Conservation (phyloP, 2,113 vertebrate genomes). For the Mugil cephalus region DNA sequence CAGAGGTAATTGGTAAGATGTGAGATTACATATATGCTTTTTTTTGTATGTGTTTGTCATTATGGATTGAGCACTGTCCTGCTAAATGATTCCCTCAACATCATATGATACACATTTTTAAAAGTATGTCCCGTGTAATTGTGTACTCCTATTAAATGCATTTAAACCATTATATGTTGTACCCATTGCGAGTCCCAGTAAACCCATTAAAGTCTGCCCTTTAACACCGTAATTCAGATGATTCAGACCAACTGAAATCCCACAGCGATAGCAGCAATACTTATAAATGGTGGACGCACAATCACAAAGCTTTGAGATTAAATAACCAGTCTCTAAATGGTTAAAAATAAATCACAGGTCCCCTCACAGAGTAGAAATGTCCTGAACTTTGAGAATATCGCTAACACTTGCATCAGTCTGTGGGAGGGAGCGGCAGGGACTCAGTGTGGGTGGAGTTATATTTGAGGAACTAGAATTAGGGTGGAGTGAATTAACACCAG, state of each 20-base stretch:
- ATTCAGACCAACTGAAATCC: conserved; percentile 15
- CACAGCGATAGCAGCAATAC: too few relatives aligned
- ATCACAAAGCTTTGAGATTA: background rate
- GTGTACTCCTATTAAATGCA: background rate
- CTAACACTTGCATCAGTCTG: conserved; percentile 63
- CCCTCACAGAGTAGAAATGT: background rate
- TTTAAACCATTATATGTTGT: background rate
- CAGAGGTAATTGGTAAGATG: conserved; percentile 6
- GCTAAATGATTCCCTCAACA: background rate
- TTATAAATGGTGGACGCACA: background rate
- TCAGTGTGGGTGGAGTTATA: conserved; percentile 32
- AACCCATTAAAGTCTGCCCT: background rate
- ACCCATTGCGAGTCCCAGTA: background rate
- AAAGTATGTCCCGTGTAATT: background rate
- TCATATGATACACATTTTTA: conserved; percentile 2
- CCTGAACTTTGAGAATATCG: conserved; percentile 9
- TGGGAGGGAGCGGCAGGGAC: conserved; percentile 41
- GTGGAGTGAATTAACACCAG: conserved; percentile 43
- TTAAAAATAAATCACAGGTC: too few relatives aligned
- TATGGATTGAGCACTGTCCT: conserved; percentile 1
- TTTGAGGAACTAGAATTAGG: conserved; percentile 58
- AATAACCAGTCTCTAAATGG: background rate
- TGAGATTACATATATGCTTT: conserved; percentile 8
- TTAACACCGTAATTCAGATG: background rate
- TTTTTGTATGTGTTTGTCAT: background rate